Evolutionary conservation across 1,140 invertebrate genomes (phyloP).

Genomic region (Aphaenogaster floridana): DNA sequence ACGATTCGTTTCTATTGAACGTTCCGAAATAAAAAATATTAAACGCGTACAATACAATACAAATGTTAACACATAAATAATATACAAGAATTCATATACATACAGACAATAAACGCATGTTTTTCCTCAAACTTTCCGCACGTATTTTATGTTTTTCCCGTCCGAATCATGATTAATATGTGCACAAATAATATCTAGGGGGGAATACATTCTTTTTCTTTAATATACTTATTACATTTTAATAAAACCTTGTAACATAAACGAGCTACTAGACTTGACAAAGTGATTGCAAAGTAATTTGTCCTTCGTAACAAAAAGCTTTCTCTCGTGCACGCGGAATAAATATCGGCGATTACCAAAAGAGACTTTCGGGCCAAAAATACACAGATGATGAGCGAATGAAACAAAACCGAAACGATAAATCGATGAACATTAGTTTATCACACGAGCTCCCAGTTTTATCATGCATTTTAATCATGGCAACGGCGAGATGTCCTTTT

Average conservation of each 20-base stretch:
- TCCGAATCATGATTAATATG: too few species aligned
- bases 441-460: slow-evolving; percentile 2
- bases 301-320: neutral
- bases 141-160: neutral
- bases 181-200: neutral
- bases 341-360: neutral
- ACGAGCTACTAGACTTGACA: neutral
- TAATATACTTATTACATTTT: neutral
- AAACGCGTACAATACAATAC: neutral
- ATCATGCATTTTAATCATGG: slow-evolving; percentile 8
- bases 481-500: neutral
- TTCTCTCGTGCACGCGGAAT: neutral
- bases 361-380: neutral
- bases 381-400: neutral
- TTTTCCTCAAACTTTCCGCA: neutral
- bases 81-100: neutral
- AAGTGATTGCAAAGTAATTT: neutral
- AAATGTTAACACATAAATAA: neutral
- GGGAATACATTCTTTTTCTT: neutral
- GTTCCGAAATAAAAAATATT: slow-evolving; percentile 8
- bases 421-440: neutral
- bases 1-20: neutral
- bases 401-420: neutral
- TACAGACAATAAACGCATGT: neutral
- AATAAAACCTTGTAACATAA: neutral